Conservation (phyloP, 2,888 invertebrate species). For the Drosophila mimetica region DNA sequence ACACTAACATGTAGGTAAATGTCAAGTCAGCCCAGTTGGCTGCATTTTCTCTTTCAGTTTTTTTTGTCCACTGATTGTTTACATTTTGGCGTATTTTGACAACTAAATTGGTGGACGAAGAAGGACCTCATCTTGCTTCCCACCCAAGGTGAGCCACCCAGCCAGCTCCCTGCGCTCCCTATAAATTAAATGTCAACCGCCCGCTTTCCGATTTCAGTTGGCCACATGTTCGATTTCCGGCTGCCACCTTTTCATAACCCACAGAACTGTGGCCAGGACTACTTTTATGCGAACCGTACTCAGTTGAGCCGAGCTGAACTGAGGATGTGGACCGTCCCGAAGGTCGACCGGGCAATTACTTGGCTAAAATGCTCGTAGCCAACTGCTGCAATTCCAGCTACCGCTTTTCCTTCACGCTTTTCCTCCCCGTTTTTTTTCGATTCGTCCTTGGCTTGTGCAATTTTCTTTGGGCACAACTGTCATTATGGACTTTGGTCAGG, state of each 20-base stretch:
- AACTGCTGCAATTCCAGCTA: slow-evolving; percentile 51
- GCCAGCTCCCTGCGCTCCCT: slow-evolving; percentile 47
- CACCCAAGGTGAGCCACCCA: slow-evolving; percentile 53
- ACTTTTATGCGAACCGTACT: slow-evolving; percentile 40
- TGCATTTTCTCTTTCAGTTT: slow-evolving; percentile 36
- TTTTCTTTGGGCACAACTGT: slow-evolving; percentile 56
- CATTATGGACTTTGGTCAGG: slow-evolving; percentile 51
- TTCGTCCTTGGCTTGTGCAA: slow-evolving; percentile 67
- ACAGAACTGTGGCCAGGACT: slow-evolving; percentile 70
- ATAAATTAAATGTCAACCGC: slow-evolving; percentile 72
- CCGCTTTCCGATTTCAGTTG: slow-evolving; percentile 42
- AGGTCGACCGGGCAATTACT: slow-evolving; percentile 71
- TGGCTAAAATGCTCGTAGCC: slow-evolving; percentile 5
- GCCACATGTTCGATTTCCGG: slow-evolving; percentile 46
- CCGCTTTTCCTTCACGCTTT: slow-evolving; percentile 45
- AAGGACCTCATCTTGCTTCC: slow-evolving; percentile 28
- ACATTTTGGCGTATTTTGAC: slow-evolving; percentile 75
- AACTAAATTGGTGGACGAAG: slow-evolving; percentile 65
- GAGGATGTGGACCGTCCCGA: slow-evolving; percentile 61
- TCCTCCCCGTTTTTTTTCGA: slow-evolving; percentile 14
- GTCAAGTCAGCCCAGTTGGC: slow-evolving; percentile 62
- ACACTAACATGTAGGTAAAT: slow-evolving; percentile 71
- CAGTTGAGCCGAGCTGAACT: not conserved
- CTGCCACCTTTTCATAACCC: slow-evolving; percentile 60
- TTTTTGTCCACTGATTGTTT: slow-evolving; percentile 59